These are phyloP conservation scores for Sula dactylatra DNA, from an alignment of 2,113 vertebrate species.

Conservation along the genomic window DNA sequence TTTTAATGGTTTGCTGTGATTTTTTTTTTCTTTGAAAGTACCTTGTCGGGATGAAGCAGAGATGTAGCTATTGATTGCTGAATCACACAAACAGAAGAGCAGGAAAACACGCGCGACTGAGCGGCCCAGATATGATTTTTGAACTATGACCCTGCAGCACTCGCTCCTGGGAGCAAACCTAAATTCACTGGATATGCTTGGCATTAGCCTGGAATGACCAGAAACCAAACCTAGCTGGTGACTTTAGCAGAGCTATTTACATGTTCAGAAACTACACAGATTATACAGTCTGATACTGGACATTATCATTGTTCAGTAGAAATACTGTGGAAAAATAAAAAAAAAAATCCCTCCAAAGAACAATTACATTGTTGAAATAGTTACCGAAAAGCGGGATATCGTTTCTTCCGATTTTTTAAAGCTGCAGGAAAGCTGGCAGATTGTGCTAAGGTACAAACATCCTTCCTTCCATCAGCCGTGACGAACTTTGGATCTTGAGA, in stretches of 20 bases:
- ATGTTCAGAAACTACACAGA: accelerated
- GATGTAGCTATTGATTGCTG: background rate
- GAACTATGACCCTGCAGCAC: background rate
- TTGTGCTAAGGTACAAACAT: background rate
- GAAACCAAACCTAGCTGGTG: background rate
- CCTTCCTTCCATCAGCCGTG: background rate
- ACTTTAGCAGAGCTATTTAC: background rate
- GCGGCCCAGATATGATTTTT: background rate
- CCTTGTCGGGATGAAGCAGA: background rate
- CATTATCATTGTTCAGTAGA: background rate
- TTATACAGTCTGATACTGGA: too few relatives aligned
- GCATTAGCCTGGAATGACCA: background rate
- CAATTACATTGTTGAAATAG: accelerated
- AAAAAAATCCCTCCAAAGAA: background rate
- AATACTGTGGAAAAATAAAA: background rate
- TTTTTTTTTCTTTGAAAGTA: background rate
- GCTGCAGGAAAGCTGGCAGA: background rate
- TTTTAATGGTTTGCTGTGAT: background rate
- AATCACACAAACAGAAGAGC: background rate
- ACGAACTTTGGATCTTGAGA: background rate
- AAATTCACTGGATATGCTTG: accelerated
- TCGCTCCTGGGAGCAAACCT: background rate
- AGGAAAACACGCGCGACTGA: background rate
- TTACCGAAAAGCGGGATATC: background rate
- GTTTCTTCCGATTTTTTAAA: background rate